These are phyloP conservation scores for Thecophora atra DNA, from an alignment of 2,888 invertebrate genomes.

Conservation along the genomic window DNA sequence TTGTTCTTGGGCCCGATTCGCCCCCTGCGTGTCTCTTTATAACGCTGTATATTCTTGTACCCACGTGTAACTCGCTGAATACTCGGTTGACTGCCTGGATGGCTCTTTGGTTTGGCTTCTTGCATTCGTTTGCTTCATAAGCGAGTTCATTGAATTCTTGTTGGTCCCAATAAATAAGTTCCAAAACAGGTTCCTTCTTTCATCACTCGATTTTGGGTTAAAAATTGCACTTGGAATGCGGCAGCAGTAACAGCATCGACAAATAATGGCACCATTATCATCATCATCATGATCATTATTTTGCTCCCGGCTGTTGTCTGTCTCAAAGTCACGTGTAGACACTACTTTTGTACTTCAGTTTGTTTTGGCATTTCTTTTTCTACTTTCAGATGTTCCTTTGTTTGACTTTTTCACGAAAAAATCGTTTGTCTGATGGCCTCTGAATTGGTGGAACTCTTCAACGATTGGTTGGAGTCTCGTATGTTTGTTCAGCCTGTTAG, in stretches of 20 bases:
- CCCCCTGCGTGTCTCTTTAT: no score
- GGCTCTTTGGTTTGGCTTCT: no score
- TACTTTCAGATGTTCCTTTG: background rate
- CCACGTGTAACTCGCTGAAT: no score
- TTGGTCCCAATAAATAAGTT: slow-evolving; percentile 25
- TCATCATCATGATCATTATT: slow-evolving; percentile 19
- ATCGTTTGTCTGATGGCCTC: background rate
- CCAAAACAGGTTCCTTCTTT: slow-evolving; percentile 34
- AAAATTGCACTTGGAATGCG: slow-evolving; percentile 31
- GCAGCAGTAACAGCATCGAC: slow-evolving; percentile 10
- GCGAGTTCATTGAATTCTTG: slow-evolving; percentile 35
- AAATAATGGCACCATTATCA: slow-evolving; percentile 14
- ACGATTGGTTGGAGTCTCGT: background rate
- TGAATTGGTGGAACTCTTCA: background rate
- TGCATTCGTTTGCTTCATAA: slow-evolving; percentile 21
- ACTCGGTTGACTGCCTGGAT: no score
- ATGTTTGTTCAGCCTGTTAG: background rate
- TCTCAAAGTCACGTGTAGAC: background rate
- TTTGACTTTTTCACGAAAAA: background rate
- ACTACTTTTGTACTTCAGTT: background rate
- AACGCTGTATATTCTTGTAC: no score
- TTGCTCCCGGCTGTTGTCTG: background rate
- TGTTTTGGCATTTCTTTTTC: no score
- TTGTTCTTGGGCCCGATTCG: background rate
- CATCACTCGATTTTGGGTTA: slow-evolving; percentile 24